Base-by-base conservation (phyloP, 2,888 invertebrate genomes). In the Ommatoiulus sabulosus region DNA sequence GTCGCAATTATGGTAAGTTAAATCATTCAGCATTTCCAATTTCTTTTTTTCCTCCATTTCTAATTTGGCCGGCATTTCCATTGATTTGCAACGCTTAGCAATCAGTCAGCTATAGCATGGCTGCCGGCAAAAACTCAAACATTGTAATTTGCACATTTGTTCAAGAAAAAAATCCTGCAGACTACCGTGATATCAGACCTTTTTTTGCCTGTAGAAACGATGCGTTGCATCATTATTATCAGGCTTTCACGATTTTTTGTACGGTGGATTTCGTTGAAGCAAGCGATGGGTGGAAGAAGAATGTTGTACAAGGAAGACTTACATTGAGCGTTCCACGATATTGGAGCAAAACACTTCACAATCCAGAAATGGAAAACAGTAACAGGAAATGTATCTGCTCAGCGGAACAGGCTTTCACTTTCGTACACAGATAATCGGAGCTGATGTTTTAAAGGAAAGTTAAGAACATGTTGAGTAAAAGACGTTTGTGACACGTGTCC, bases 1-100 rank as follows among this genome's bases (percentile, higher is more conserved):
- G 88, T 72, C 63, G 72, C 52, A 84, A 35, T 88, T 88, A 63
- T 72, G 84, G 84, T 84, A 88, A 88, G 72, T 80, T 57, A n/a
- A 52, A n/a, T 35, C 24, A 35, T 80, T 35, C 24, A 35, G 80
- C 80, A 24, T 80, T 80, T 80, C 12, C 80, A 80, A 80, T 80
- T 80, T 7, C 57, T 8, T 57, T 57, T 57, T 17, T 2, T 57
- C 5, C 57, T 57, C 10, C 6, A 24, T 72, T 20, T 72, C 72
- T n/a, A 20, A 72, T 72, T 5, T 72, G 8, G 80, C 35, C 35
- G 35, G 12, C 2, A 35, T 35, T 80, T 8, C 12, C 10, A 24
- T 6, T 10, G 24, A 35, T 80, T 24, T 80, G 35, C 2, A 20
- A 80, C 80, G 35, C 80, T 80, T 20, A 12, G 10, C 12, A 35